A percentile compares a stretch with the other conserved stretches of the same genome.
These are phyloP conservation scores for Synergus gifuensis DNA, from an alignment of 2,888 invertebrate species.

Conservation along the genomic window DNA sequence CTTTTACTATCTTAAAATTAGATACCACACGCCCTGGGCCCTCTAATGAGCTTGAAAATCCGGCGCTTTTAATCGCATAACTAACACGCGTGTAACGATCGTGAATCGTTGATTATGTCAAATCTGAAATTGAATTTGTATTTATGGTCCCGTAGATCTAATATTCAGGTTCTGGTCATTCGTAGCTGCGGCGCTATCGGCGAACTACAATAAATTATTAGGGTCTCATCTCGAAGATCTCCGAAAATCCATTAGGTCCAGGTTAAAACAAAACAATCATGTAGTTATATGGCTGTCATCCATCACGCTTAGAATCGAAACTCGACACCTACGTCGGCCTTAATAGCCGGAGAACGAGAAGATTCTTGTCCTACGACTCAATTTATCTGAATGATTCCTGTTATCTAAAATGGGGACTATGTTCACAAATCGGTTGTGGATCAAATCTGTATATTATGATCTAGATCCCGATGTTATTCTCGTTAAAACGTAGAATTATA, in stretches of 20 bases:
- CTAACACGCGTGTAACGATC: constrained; percentile 29
- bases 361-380: constrained; percentile 11
- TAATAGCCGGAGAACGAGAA: background rate
- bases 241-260: constrained; percentile 24
- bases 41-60: background rate
- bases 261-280: constrained; percentile 17
- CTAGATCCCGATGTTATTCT: background rate
- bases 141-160: background rate
- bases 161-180: constrained; percentile 10
- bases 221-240: background rate
- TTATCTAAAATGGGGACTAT: constrained; percentile 13
- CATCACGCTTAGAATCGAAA: constrained; percentile 13
- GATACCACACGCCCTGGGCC: background rate
- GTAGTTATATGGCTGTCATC: background rate
- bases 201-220: background rate
- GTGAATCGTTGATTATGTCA: constrained; percentile 6
- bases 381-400: constrained; percentile 28
- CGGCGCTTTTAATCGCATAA: constrained; percentile 3
- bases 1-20: background rate
- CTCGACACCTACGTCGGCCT: background rate
- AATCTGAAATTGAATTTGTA: constrained; percentile 32
- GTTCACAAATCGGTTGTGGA: constrained; percentile 17
- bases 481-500: background rate
- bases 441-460: background rate
- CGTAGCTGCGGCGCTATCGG: background rate